Percentiles rank a stretch among this genome's conserved stretches.
phyloP scores from a whole-genome alignment of 1,140 invertebrate species.

The Pectinophora gossypiella region DNA sequence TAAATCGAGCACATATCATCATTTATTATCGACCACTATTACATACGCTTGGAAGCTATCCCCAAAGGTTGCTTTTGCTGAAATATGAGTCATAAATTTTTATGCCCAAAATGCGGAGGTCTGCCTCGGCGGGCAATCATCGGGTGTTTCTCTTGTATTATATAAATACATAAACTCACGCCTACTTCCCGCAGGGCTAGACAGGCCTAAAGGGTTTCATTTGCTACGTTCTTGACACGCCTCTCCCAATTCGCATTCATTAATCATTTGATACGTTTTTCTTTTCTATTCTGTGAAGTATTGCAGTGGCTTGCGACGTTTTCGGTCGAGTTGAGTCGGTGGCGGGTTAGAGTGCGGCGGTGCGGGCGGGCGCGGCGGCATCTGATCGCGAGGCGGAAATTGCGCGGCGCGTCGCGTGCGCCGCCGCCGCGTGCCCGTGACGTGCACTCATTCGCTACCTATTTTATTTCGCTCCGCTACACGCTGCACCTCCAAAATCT shows the following conservation, averaged over 20 bases:
- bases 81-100: background rate
- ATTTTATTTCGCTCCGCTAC: slow-evolving; percentile 45
- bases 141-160: no score
- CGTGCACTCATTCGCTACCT: slow-evolving; percentile 37
- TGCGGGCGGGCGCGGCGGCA: slow-evolving; percentile 26
- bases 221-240: no score
- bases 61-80: background rate
- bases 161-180: no score
- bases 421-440: slow-evolving; percentile 44
- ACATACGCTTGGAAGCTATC: background rate
- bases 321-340: slow-evolving; percentile 23
- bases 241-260: no score
- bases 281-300: slow-evolving; percentile 23
- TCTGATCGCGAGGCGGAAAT: slow-evolving; percentile 66
- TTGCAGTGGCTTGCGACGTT: slow-evolving; percentile 17
- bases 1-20: background rate
- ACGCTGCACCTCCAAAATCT: slow-evolving; percentile 32
- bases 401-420: slow-evolving; percentile 63
- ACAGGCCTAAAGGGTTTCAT: no score
- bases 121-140: background rate
- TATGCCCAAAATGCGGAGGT: background rate
- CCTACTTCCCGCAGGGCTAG: no score
- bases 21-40: background rate
- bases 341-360: background rate
- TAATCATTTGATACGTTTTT: slow-evolving; percentile 2